Conservation (phyloP, 2,888 invertebrate genomes). For the Eupithecia vulgata region DNA sequence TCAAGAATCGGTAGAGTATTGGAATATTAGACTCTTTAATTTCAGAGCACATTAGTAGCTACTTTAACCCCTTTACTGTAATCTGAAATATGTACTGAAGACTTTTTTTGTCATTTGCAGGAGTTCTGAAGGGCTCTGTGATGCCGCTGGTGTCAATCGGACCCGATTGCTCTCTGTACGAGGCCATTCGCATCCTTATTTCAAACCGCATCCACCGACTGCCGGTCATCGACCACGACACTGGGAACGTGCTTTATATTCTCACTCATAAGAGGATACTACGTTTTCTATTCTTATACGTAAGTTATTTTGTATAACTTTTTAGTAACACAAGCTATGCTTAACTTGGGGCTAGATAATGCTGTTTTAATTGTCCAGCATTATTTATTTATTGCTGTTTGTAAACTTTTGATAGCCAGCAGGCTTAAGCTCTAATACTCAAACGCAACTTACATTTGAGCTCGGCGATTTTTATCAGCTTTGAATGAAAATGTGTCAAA, state of each 20-base stretch:
- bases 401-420: too few species aligned
- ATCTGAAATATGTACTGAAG: neutral
- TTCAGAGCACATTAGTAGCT: neutral
- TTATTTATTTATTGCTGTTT: too few species aligned
- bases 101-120: constrained; percentile 70
- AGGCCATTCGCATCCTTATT: constrained; percentile 96
- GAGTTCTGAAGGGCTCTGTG: constrained; percentile 93
- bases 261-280: constrained; percentile 99
- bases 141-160: constrained; percentile 95
- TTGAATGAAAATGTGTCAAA: too few species aligned
- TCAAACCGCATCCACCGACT: constrained; percentile 97
- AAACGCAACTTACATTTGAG: too few species aligned
- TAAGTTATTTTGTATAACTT: constrained; percentile 86
- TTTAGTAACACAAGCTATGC: too few species aligned
- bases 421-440: too few species aligned
- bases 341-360: too few species aligned
- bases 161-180: constrained; percentile 96
- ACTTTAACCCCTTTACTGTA: neutral
- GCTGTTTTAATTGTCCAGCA: too few species aligned
- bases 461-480: too few species aligned
- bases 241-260: constrained; percentile 98
- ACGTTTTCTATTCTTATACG: constrained; percentile 98
- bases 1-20: neutral
- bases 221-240: constrained; percentile 97
- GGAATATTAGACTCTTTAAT: neutral